Evolutionary conservation across 2,113 vertebrate genomes (phyloP), one percentile per base, ranked within the genome.

Genomic region (Gasterosteus aculeatus): DNA sequence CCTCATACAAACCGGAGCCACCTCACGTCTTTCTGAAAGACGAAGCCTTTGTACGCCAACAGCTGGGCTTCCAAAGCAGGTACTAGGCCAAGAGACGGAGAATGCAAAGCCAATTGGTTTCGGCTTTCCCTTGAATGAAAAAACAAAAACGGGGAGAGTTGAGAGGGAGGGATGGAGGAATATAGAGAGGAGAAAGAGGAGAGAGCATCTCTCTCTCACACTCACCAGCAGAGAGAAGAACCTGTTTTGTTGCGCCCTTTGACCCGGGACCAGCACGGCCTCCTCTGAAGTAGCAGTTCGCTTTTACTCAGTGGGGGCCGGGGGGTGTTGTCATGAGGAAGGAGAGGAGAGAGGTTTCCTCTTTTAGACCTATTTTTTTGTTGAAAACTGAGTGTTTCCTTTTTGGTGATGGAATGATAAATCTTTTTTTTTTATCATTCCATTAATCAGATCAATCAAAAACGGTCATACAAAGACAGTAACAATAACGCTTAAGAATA

Each of bases 221-320:
- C 54, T 81, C 54, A 54, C 72, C 78, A 73, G 75, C 71, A 77
- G 75, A 85, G 72, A 85, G 41, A 39, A 64, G 31, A 69, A 60
- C 62, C 61, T 90, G 85, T 88, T 87, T 81, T 85, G 74, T 74
- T 86, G 85, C 63, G 85, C 66, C 82, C 80, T 86, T 11, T 41
- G 80, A 91, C 88, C 75, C 46, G 6, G 35, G 70, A 82, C 60
- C 82, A 85, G 80, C 81, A 69, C 69, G 83, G 75, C 68, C 79
- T 92, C 86, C 80, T 83, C 84, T 89, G 92, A 92, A 93, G 84
- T 90, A 80, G 73, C 88, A 78, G 82, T 88, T 89, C 85, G 87
- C 85, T 92, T 85, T 66, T 83, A 91, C 75, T 16, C 51, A 29
- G 80, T 71, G 79, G 60, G 65, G 60, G 60, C 56, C 12, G 75